Base-by-base conservation (phyloP, 2,797 vertebrate species). In the Podarcis lilfordi region DNA sequence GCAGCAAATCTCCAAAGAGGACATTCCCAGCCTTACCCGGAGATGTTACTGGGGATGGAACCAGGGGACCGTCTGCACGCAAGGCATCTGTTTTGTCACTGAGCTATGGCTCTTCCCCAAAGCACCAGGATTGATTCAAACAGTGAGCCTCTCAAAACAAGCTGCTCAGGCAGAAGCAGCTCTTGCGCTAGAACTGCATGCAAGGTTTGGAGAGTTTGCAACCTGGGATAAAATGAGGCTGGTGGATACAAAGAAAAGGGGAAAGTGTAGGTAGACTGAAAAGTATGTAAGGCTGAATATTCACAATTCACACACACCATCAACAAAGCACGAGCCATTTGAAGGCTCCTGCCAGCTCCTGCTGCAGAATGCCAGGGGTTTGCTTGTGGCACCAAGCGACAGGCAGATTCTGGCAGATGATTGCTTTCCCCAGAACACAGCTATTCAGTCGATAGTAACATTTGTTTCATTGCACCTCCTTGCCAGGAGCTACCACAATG, bases 401-500 rank as follows among this genome's bases (percentile, higher is more conserved):
- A 66, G 7, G 9, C 2, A 10, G 6, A 25, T 25, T 68, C 66
- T 29, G 66, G 27, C 10, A 29, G 69, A 21, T 9, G 13, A 7
- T 9, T 2, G 11, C 68, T 23, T 82, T 72, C 19, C 15, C 10
- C 35, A 23, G 40, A 15, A 61, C 45, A 17, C 37, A 9, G 29
- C 32, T 23, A 19, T 21, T 45, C 4, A 19, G 75, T 74, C 71
- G n/a, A 23, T 5, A 59, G 50, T 8, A 5, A 10, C 8, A 7
- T 74, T 40, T 61, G 72, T 37, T n/a, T 25, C 1, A 23, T 59
- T 61, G 15, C 21, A n/a, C 15, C 82, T 81, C 61, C 87, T 88
- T 59, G 59, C 81, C 78, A 79, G 80, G 75, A 71, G 84, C n/a
- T 90, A 82, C 29, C 86, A 89, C 81, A 81, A 27, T 4, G 15